Evolutionary conservation across 2,113 vertebrate genomes (phyloP), one percentile per base, ranked within the genome.

Genomic region (Cromileptes altivelis): DNA sequence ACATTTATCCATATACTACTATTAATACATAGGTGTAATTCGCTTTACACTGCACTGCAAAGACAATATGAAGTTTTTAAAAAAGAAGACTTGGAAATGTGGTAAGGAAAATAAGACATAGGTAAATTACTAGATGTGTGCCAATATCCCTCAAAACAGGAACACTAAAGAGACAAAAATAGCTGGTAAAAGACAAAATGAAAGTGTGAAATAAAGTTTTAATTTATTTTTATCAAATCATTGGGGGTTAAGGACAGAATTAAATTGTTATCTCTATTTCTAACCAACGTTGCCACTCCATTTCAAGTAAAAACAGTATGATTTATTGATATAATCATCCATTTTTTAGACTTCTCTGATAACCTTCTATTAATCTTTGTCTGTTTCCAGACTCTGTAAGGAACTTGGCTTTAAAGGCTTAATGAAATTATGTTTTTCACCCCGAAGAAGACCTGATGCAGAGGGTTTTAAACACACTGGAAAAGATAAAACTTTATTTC

Each of bases 401-500:
- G 37, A 42, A 3, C n/a, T 25, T 58, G 25, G 17, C 23, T 80
- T 82, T 63, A 23, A 83, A 76, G 62, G 18, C 37, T 53, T 60
- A n/a, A 50, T 45, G 25, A 68, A 62, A 68, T 70, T 17, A 55
- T 57, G n/a, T 8, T 71, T 4, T 15, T 25, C 15, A 23, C 21
- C 4, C 6, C 64, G 84, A 83, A 85, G 58, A 91, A 21, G 33
- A 88, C 25, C 75, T 65, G 69, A 89, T 85, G 86, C 86, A 85
- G 64, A 87, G 74, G 69, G 87, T 83, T 93, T 94, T 94, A 92
- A 93, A 94, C 92, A 94, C 94, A 93, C 84, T 94, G 91, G 85
- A 95, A 95, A 95, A 94, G 91, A 94, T 94, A 95, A 88, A 94
- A 92, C 88, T 96, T 96, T 95, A 95, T 95, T 95, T 93, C 83